Evolutionary conservation across 2,888 invertebrate genomes (phyloP), one percentile per base, ranked within the genome.

Genomic region (Drosophila longiperda): DNA sequence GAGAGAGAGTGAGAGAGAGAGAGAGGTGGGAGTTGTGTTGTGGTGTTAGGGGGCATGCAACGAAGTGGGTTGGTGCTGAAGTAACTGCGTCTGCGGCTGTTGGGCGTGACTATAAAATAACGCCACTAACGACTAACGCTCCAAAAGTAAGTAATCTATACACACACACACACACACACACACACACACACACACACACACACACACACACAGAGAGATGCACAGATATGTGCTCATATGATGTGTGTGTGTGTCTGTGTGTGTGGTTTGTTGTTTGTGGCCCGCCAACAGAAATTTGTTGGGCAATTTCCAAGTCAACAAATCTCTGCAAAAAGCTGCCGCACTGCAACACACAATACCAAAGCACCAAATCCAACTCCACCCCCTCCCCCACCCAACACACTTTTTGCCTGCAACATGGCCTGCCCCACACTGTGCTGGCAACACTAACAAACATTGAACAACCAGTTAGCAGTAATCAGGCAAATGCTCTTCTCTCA

Each of bases 301-400:
- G 87, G 87, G 83, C 89, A 90, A 90, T 87, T 90, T 87, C 90
- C 86, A 90, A 87, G 90, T 90, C 86, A 89, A 88, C 89, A 87
- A 87, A 88, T 90, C 87, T 90, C 86, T 87, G 85, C 90, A 87
- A 80, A 73, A 80, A 76, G 77, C 78, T 80, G 86, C 69, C 74
- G 86, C 87, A 83, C 82, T 79, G 82, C 75, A 75, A 61, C 64
- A 72, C 59, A 17, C 62, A 40, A 29, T 3, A 26, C 20, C 29
- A 23, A 36, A 54, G 34, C 12, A 48, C 8, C 50, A 33, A 11
- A 58, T 23, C 34, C 20, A 9, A 50, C 12, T 2, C 8, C 23
- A 23, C 11, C 4, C 9, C 9, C 23, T 8, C 1, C 6, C 52
- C 36, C 6, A 48, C 36, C 36, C 15, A 36, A 6, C 36, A 36